phyloP scores from a whole-genome alignment of 2,797 vertebrate species.

The Notamacropus eugenii region DNA sequence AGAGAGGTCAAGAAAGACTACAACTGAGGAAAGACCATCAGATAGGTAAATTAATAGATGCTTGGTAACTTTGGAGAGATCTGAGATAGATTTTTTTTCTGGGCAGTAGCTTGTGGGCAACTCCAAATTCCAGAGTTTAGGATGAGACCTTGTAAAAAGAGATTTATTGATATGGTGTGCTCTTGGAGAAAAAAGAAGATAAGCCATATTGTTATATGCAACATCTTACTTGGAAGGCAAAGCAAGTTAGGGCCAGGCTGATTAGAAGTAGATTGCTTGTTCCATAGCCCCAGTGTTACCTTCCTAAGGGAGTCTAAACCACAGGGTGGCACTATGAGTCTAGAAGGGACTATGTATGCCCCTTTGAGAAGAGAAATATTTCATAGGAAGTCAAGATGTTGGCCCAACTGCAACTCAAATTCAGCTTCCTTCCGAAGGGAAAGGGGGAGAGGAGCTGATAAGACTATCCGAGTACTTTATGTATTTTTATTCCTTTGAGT shows the following conservation, averaged over 20 bases:
- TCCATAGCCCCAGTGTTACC: not conserved
- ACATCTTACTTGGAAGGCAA: not conserved
- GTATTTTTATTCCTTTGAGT: not conserved
- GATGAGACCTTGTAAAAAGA: not conserved
- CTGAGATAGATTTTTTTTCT: not conserved
- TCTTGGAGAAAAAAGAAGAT: not conserved
- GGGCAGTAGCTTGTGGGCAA: not conserved
- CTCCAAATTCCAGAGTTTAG: not conserved
- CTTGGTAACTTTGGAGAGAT: not conserved
- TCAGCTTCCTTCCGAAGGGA: not conserved
- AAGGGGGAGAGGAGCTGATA: not conserved
- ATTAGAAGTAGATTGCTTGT: not conserved
- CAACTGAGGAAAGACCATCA: not conserved
- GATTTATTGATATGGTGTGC: not conserved
- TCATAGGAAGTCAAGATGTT: not conserved
- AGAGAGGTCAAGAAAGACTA: not conserved
- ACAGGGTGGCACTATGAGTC: not conserved
- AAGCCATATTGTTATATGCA: not conserved
- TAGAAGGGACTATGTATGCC: not conserved
- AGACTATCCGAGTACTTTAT: not conserved
- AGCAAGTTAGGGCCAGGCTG: not conserved
- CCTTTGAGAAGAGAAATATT: not conserved
- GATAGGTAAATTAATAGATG: not conserved
- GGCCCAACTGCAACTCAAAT: not conserved
- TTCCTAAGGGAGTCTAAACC: not conserved